phyloP scores from a whole-genome alignment of 2,888 invertebrate genomes.

The Syritta pipiens region DNA sequence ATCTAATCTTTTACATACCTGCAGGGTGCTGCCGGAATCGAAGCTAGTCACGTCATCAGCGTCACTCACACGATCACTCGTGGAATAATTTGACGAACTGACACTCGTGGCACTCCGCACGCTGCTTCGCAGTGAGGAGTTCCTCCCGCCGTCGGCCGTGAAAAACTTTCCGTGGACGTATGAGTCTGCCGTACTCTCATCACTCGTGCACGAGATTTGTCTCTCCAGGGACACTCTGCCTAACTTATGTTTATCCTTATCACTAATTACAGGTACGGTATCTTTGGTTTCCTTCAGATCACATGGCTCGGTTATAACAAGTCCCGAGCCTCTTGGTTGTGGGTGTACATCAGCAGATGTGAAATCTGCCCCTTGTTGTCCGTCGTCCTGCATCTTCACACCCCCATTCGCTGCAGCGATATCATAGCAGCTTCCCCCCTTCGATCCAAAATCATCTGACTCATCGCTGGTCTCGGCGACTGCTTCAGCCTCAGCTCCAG shows the following conservation, averaged over 20 bases:
- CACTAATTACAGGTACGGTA: conserved; percentile 61
- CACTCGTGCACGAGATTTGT: conserved; percentile 57
- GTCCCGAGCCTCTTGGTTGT: conserved; percentile 34
- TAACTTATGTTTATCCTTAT: conserved; percentile 60
- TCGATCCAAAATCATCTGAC: conserved; percentile 49
- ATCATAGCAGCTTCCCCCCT: conserved; percentile 44
- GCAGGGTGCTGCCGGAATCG: conserved; percentile 23
- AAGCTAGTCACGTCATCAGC: conserved; percentile 20
- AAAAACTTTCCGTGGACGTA: conserved; percentile 2
- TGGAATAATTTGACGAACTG: conserved; percentile 37
- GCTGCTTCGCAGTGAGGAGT: conserved; percentile 48
- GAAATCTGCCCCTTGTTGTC: no score
- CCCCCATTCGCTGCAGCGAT: conserved; percentile 2
- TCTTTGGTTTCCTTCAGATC: conserved; percentile 59
- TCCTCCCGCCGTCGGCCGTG: conserved; percentile 30
- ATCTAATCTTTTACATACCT: conserved; percentile 63
- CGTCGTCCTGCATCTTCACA: conserved; percentile 16
- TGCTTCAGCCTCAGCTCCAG: not conserved
- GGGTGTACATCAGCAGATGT: conserved; percentile 52
- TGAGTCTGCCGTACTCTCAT: conserved; percentile 50
- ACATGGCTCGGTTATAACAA: conserved; percentile 47
- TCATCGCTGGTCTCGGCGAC: conserved; percentile 41
- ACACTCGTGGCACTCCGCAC: conserved; percentile 47
- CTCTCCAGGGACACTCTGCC: conserved; percentile 34
- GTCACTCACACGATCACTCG: conserved; percentile 39